Conservation (phyloP, 1,140 invertebrate genomes). For the Orchestia grillus region DNA sequence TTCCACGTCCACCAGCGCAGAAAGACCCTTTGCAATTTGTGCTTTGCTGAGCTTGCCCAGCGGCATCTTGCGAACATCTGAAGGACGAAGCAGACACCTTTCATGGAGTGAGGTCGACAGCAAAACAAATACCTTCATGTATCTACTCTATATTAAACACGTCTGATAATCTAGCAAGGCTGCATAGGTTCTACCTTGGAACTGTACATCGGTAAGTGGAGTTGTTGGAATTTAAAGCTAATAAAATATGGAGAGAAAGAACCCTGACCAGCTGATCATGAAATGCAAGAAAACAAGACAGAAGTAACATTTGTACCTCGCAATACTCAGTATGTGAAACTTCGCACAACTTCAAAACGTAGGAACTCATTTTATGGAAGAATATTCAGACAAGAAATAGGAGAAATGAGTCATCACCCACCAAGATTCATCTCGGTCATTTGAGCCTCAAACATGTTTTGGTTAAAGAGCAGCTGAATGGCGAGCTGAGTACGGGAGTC, state of each 20-base stretch:
- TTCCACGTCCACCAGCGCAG: constrained; percentile 72
- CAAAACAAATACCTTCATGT: too few relatives aligned
- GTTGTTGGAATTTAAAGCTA: too few relatives aligned
- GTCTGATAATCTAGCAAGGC: background rate
- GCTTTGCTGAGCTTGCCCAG: constrained; percentile 73
- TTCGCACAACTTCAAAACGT: too few relatives aligned
- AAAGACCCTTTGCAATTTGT: constrained; percentile 74
- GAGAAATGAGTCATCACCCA: background rate
- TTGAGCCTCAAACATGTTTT: constrained; percentile 73
- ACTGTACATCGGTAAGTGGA: too few relatives aligned
- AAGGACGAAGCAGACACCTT: constrained; percentile 20
- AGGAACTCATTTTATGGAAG: too few relatives aligned
- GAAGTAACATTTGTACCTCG: too few relatives aligned
- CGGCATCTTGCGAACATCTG: constrained; percentile 74
- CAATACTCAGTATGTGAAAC: too few relatives aligned
- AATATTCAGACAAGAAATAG: background rate
- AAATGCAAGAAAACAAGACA: too few relatives aligned
- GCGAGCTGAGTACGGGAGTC: constrained; percentile 71
- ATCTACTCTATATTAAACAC: too few relatives aligned
- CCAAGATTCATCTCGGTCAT: constrained; percentile 71
- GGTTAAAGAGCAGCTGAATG: constrained; percentile 72
- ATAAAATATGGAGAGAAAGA: too few relatives aligned
- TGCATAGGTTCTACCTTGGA: too few relatives aligned
- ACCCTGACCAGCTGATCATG: too few relatives aligned
- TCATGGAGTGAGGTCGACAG: background rate